Percentiles rank a stretch among this genome's conserved stretches.
Evolutionary conservation across 2,888 invertebrate genomes (phyloP).

Genomic region (Monochamus alternatus): DNA sequence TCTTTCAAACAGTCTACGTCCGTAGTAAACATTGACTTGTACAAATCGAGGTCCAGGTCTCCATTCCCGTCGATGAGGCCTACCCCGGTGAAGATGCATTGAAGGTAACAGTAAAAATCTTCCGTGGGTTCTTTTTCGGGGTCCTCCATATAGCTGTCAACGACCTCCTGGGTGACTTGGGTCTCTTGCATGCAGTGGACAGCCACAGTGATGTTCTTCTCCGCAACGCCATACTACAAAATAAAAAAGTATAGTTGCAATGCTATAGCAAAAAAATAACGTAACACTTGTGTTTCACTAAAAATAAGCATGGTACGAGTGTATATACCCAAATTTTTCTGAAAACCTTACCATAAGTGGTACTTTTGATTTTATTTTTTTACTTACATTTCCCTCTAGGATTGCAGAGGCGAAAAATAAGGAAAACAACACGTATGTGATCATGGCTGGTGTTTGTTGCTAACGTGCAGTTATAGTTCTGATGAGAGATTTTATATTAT

Average conservation of each 20-base stretch:
- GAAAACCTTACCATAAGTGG: background rate
- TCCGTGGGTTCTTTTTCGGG: slow-evolving; percentile 40
- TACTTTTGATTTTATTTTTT: background rate
- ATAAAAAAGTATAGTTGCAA: background rate
- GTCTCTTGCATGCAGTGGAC: slow-evolving; percentile 46
- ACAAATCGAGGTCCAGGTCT: background rate
- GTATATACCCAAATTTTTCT: background rate
- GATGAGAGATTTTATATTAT: background rate
- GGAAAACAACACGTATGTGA: background rate
- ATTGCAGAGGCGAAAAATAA: background rate
- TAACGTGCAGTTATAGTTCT: background rate
- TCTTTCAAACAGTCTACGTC: slow-evolving; percentile 48
- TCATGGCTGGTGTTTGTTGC: background rate
- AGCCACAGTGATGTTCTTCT: slow-evolving; percentile 32
- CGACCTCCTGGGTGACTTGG: slow-evolving; percentile 33
- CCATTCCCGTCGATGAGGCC: slow-evolving; percentile 40
- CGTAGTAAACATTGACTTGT: slow-evolving; percentile 34
- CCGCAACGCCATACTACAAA: slow-evolving; percentile 29
- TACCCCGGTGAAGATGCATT: slow-evolving; percentile 37
- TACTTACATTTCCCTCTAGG: slow-evolving; percentile 8
- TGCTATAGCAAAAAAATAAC: too few relatives aligned
- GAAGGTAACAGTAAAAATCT: slow-evolving; percentile 41
- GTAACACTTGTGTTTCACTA: too few relatives aligned
- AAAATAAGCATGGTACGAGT: too few relatives aligned
- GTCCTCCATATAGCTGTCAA: slow-evolving; percentile 38